Evolutionary conservation across 1,140 invertebrate species (phyloP).

Genomic region (Drosophila ficusphila): DNA sequence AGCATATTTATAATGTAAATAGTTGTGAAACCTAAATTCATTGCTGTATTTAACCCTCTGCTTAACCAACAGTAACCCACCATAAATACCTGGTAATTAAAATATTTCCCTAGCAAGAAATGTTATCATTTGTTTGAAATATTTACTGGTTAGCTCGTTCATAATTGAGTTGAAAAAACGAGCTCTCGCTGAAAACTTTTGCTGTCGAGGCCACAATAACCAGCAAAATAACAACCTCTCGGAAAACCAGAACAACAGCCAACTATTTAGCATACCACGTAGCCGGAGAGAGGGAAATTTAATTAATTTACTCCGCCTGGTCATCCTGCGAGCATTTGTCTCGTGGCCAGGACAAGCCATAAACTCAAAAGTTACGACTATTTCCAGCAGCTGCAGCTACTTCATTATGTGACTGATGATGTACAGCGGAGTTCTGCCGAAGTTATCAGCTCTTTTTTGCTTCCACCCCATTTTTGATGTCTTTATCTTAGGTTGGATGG

Average conservation of each 20-base stretch:
- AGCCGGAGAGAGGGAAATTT: slow-evolving; percentile 60
- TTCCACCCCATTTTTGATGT: slow-evolving; percentile 22
- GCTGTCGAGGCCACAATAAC: slow-evolving; percentile 14
- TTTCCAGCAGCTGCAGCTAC: slow-evolving; percentile 75
- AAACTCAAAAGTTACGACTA: slow-evolving; percentile 66
- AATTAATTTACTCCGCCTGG: slow-evolving; percentile 63
- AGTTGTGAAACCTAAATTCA: no score
- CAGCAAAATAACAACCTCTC: background rate
- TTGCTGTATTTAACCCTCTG: no score
- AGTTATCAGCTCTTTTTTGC: slow-evolving; percentile 69
- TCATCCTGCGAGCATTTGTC: slow-evolving; percentile 12
- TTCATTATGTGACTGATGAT: slow-evolving; percentile 82
- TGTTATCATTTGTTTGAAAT: background rate
- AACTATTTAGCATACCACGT: slow-evolving; percentile 58
- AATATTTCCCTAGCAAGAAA: background rate
- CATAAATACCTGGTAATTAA: background rate
- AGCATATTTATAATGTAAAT: no score
- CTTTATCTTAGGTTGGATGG: slow-evolving; percentile 15
- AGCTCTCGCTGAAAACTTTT: background rate
- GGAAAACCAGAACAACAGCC: background rate
- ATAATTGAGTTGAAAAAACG: background rate
- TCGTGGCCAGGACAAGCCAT: slow-evolving; percentile 65
- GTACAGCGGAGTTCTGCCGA: slow-evolving; percentile 47
- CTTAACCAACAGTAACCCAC: no score
- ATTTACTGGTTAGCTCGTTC: background rate